Evolutionary conservation across 2,888 invertebrate species (phyloP), one percentile per base, ranked within the genome.

Genomic region (Cecidostiba fungosa): DNA sequence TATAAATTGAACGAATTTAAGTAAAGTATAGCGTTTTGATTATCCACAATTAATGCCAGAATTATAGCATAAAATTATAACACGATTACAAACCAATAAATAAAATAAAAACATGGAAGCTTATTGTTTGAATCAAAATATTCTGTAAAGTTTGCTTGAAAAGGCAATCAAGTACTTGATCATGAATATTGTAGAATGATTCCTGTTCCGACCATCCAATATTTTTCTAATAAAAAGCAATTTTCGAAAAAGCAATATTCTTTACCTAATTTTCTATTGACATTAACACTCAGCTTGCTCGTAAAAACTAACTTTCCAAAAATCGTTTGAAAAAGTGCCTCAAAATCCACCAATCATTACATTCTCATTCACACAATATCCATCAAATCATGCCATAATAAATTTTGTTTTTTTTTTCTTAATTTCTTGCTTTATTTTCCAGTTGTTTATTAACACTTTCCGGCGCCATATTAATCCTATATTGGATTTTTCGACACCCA

Each of bases 221-320:
- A 86, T 86, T 86, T 84, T 86, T 86, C 82, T 82, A 82, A 86
- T 84, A 78, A 86, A 86, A 81, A 69, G 69, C 43, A 76, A 69
- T 82, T 73, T 72, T 76, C 73, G 43, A 80, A 86, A 86, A 82
- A 54, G 23, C 43, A 86, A 79, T 4, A 72, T n/a, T 77, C n/a
- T 82, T 70, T 47, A 59, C 54, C n/a, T 74, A 62, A 77, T 29
- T 84, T 77, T 86, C 39, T 77, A 62, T 43, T 83, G 3, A 43
- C 23, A 81, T 76, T 74, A 50, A 66, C n/a, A 69, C 16, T 66
- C 29, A 47, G 19, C 26, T 82, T 36, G n/a, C 23, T 77, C 43
- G 29, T 43, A 43, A 19, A 62, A 47, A 74, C 12, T 82, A 43
- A 47, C 47, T 26, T n/a, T 29, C 69, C 50, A 59, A 23, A 23